These are phyloP conservation scores for Campylorhamphus procurvoides DNA, from an alignment of 2,113 vertebrate genomes.

Conservation along the genomic window DNA sequence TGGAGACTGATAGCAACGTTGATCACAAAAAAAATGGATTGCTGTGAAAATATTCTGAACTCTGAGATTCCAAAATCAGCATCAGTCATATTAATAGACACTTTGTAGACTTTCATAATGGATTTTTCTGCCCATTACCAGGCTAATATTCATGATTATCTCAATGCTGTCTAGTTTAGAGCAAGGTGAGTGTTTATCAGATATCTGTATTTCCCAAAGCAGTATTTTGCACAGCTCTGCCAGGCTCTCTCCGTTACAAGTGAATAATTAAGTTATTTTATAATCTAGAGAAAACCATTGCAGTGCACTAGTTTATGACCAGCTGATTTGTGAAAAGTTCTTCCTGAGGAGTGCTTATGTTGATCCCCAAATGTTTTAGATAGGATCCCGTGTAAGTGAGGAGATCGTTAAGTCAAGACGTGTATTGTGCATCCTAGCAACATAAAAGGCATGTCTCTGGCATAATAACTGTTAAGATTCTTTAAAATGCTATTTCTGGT, in stretches of 20 bases:
- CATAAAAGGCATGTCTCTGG: background rate
- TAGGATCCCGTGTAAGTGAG: background rate
- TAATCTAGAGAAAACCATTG: background rate
- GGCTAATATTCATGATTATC: background rate
- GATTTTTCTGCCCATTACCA: background rate
- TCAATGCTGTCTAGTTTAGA: background rate
- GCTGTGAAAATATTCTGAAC: background rate
- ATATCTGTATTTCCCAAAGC: background rate
- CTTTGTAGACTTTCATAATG: background rate
- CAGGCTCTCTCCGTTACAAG: background rate
- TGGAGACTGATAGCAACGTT: background rate
- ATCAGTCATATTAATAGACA: background rate
- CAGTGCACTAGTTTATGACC: background rate
- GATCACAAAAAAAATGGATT: background rate
- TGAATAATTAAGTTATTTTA: background rate
- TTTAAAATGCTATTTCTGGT: background rate
- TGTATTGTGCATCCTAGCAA: background rate
- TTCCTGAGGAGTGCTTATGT: background rate
- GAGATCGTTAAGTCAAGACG: background rate
- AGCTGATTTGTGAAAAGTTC: background rate
- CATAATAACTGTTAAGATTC: background rate
- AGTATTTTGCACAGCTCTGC: background rate
- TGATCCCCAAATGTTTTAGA: background rate
- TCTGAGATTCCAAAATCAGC: background rate
- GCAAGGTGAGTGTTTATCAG: background rate